phyloP scores from a whole-genome alignment of 2,888 invertebrate species.

The Petrophora chlorosata region DNA sequence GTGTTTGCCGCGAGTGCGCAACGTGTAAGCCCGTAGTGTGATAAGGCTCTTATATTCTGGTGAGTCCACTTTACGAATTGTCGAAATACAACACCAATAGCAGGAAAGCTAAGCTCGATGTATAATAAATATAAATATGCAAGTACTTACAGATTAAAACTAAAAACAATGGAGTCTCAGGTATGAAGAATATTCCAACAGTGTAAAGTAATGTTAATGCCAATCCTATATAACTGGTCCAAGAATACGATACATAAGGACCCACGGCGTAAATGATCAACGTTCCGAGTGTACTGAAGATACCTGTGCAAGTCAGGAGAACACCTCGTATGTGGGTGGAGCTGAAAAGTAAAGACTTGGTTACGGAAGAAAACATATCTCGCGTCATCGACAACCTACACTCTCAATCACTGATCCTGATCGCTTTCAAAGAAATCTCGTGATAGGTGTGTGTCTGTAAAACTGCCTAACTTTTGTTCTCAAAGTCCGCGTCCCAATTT shows the following conservation, averaged over 20 bases:
- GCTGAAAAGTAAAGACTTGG: slow-evolving; percentile 37
- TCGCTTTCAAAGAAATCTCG: too few species aligned
- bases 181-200: slow-evolving; percentile 38
- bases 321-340: slow-evolving; percentile 54
- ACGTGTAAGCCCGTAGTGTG: too few species aligned
- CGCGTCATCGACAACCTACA: too few species aligned
- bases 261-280: slow-evolving; percentile 43
- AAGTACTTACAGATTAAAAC: slow-evolving; percentile 45
- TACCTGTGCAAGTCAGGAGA: slow-evolving; percentile 44
- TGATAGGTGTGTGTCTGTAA: too few species aligned
- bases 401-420: too few species aligned
- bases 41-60: too few species aligned
- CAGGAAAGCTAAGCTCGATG: too few species aligned
- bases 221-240: slow-evolving; percentile 39
- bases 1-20: too few species aligned
- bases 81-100: too few species aligned
- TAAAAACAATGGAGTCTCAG: slow-evolving; percentile 54
- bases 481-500: too few species aligned
- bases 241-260: slow-evolving; percentile 44
- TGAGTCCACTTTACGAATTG: too few species aligned
- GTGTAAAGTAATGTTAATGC: slow-evolving; percentile 35
- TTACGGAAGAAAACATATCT: background rate
- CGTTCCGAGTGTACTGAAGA: slow-evolving; percentile 44
- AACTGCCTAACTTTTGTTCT: too few species aligned
- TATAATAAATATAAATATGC: background rate